Conservation (phyloP, 2,797 vertebrate species). For the Acanthornis magna region DNA sequence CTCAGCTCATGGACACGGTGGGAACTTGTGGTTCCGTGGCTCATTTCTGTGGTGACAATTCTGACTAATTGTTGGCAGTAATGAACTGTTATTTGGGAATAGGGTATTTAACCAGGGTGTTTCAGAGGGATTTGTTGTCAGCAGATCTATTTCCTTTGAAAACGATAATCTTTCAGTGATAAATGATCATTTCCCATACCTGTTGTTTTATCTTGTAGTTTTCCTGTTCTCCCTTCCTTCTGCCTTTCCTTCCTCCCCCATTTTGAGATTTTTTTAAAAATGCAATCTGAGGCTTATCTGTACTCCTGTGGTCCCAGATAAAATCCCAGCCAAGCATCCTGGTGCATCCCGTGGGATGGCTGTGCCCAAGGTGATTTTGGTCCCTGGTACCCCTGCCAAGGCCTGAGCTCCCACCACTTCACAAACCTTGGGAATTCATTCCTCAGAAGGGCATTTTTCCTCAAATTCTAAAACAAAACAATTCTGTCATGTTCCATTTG, state of each 20-base stretch:
- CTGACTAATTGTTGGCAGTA: background rate
- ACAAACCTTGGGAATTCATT: background rate
- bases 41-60: background rate
- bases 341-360: rapidly evolving
- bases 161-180: background rate
- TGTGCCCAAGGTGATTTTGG: background rate
- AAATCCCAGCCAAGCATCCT: background rate
- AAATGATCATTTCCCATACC: background rate
- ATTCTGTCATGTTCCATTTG: background rate
- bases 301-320: background rate
- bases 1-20: background rate
- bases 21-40: background rate
- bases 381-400: too few species aligned
- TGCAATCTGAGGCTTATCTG: background rate
- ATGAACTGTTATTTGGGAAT: background rate
- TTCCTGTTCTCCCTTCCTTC: background rate
- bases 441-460: background rate
- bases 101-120: background rate
- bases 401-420: background rate
- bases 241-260: background rate
- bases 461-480: background rate
- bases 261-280: background rate
- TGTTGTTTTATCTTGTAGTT: background rate
- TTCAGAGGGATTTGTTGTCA: background rate
- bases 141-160: background rate